These are phyloP conservation scores for Eurois occulta DNA, from an alignment of 2,888 invertebrate genomes.

Conservation along the genomic window DNA sequence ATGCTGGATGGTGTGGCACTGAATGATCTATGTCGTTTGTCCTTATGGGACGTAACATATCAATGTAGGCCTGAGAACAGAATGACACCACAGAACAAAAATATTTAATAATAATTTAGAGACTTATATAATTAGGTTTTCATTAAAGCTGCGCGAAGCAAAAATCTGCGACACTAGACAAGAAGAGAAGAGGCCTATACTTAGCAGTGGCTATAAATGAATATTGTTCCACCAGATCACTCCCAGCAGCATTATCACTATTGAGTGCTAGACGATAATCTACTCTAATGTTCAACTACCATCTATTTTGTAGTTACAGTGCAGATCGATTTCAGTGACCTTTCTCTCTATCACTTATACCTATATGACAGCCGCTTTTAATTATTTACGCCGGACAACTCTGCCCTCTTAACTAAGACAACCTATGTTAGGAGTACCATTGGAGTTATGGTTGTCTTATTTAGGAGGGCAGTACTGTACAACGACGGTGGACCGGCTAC, in stretches of 20 bases:
- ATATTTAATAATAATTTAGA: background rate
- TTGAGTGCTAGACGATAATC: background rate
- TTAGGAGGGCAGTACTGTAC: background rate
- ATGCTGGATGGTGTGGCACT: constrained; percentile 36
- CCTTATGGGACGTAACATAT: constrained; percentile 26
- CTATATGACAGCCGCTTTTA: background rate
- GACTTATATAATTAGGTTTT: background rate
- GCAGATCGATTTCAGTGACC: background rate
- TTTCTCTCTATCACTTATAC: background rate
- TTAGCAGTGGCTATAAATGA: background rate
- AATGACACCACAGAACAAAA: constrained; percentile 9
- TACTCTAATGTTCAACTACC: background rate
- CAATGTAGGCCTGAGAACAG: constrained; percentile 17
- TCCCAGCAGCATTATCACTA: background rate
- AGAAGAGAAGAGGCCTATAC: background rate
- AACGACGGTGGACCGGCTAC: background rate
- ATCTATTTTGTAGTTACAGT: background rate
- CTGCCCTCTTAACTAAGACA: background rate
- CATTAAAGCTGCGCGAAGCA: background rate
- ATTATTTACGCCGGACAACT: background rate
- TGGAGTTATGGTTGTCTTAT: background rate
- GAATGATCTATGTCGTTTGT: constrained; percentile 39
- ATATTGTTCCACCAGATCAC: background rate
- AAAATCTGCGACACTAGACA: background rate
- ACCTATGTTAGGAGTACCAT: background rate